These are phyloP conservation scores for Gymnosoma rotundatum DNA, from an alignment of 2,888 invertebrate genomes.

Conservation along the genomic window DNA sequence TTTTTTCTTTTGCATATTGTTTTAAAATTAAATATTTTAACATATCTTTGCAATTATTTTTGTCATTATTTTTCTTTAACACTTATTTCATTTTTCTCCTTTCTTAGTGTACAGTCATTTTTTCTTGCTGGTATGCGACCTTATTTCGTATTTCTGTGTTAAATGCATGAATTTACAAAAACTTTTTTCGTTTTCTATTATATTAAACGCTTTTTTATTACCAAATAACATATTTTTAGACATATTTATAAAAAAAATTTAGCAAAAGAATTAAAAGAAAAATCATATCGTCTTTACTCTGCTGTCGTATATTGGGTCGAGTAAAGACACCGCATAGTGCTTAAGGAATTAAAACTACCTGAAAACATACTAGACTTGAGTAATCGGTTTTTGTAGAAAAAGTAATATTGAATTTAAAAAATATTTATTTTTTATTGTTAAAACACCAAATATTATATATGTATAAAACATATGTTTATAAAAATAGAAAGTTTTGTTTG, in stretches of 20 bases:
- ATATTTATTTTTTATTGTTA: neutral
- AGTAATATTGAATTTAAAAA: neutral
- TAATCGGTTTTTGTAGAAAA: slow-evolving; percentile 21
- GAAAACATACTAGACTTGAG: neutral
- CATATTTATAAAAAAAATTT: neutral
- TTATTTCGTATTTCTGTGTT: slow-evolving; percentile 62
- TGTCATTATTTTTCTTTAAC: slow-evolving; percentile 59
- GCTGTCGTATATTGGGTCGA: slow-evolving; percentile 61
- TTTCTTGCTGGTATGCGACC: slow-evolving; percentile 68
- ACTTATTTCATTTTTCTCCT: slow-evolving; percentile 59
- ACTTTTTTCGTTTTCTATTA: neutral
- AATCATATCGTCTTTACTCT: slow-evolving; percentile 61
- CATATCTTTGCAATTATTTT: no score
- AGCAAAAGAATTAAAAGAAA: slow-evolving; percentile 21
- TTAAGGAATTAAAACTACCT: slow-evolving; percentile 31
- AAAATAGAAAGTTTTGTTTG: neutral
- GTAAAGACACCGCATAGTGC: slow-evolving; percentile 66
- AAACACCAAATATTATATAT: neutral
- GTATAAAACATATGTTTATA: no score
- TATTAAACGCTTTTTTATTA: slow-evolving; percentile 4
- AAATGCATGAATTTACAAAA: neutral
- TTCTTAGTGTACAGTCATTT: slow-evolving; percentile 73
- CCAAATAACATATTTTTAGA: slow-evolving; percentile 7
- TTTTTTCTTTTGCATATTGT: neutral
- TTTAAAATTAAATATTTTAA: slow-evolving; percentile 53